phyloP scores from a whole-genome alignment of 2,797 vertebrate genomes.

The Austrolebias charrua region DNA sequence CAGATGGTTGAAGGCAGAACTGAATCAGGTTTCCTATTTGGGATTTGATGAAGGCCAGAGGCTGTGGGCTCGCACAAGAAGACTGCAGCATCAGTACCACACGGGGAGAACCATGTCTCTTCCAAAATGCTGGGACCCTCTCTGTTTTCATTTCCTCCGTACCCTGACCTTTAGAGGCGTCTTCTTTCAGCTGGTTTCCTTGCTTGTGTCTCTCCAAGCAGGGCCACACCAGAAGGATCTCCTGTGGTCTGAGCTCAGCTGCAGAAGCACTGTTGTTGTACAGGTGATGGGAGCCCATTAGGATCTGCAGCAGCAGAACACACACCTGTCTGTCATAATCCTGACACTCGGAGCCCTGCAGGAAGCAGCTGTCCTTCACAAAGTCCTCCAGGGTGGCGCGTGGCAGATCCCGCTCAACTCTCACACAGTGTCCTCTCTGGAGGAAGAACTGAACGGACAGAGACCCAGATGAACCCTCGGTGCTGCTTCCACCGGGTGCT shows the following conservation, averaged over 20 bases:
- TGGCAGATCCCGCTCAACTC: constrained; percentile 77
- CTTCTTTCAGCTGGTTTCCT: rapidly evolving
- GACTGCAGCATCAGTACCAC: constrained; percentile 68
- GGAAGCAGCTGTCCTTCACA: constrained; percentile 39
- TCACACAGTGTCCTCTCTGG: constrained; percentile 46
- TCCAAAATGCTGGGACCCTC: constrained; percentile 60
- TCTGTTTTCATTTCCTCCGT: constrained; percentile 7
- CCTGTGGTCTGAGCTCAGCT: constrained; percentile 65
- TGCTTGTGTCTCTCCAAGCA: not conserved
- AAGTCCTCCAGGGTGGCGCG: constrained; percentile 79
- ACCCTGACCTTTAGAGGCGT: not conserved
- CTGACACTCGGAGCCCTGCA: constrained; percentile 51
- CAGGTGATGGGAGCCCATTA: constrained; percentile 76
- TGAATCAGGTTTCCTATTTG: constrained; percentile 74
- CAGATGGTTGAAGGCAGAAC: constrained; percentile 61
- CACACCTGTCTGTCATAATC: constrained; percentile 76
- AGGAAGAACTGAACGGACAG: constrained; percentile 55
- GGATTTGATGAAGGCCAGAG: constrained; percentile 55
- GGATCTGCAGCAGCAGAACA: constrained; percentile 82
- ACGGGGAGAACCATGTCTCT: constrained; percentile 65
- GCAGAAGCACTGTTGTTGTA: constrained; percentile 27
- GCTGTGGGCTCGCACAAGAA: constrained; percentile 1
- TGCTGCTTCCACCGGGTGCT: constrained; percentile 42
- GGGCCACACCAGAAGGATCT: constrained; percentile 77
- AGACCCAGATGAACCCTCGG: constrained; percentile 9